Evolutionary conservation across 1,140 invertebrate species (phyloP).

Genomic region (Copidosoma floridanum): DNA sequence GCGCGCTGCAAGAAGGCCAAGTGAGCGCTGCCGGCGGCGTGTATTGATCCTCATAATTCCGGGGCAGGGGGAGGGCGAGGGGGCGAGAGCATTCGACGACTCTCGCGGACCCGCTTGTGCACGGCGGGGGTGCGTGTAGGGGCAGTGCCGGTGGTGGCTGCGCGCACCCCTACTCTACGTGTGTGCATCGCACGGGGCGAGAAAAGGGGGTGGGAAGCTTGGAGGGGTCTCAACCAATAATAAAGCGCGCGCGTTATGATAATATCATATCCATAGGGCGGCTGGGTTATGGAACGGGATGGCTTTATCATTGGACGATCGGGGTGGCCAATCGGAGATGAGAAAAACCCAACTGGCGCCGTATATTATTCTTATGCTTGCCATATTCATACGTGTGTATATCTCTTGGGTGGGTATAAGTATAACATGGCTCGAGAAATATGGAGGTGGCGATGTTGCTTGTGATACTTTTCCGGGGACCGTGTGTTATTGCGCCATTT

Average conservation of each 20-base stretch:
- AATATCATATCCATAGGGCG: conserved; percentile 56
- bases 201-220: conserved; percentile 41
- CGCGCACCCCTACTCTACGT: no score
- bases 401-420: no score
- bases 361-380: no score
- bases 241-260: conserved; percentile 55
- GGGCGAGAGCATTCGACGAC: no score
- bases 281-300: conserved; percentile 30
- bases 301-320: conserved; percentile 48
- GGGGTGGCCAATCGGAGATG: conserved; percentile 7
- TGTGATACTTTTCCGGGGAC: no score
- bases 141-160: conserved; percentile 12
- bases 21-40: conserved; percentile 44
- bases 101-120: conserved; percentile 42
- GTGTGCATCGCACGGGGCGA: conserved; percentile 27
- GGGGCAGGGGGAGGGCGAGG: conserved; percentile 34
- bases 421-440: no score
- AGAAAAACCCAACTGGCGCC: no score
- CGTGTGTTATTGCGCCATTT: no score
- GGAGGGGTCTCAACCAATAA: conserved; percentile 53
- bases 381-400: no score
- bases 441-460: no score
- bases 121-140: conserved; percentile 18
- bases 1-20: conserved; percentile 28
- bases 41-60: conserved; percentile 59